A percentile compares a stretch with the other conserved stretches of the same genome.
phyloP scores from a whole-genome alignment of 1,140 invertebrate species.

The Drosophila sucinea region DNA sequence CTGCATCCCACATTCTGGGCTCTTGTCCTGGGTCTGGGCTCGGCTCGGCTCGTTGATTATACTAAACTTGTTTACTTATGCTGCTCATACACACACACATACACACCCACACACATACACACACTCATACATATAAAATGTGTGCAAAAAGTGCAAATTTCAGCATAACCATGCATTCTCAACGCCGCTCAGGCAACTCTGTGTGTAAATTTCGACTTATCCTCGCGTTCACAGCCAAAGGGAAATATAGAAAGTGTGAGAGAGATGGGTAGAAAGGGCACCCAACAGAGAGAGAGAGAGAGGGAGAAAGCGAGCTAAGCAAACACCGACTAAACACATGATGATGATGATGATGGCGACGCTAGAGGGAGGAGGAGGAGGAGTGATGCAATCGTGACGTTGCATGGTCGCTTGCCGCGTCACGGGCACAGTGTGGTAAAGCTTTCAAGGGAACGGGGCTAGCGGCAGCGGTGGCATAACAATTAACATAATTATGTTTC shows the following conservation, averaged over 20 bases:
- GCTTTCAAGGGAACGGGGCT: neutral
- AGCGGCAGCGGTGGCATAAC: neutral
- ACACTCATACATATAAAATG: slow-evolving; percentile 22
- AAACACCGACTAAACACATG: slow-evolving; percentile 48
- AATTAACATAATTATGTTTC: slow-evolving; percentile 18
- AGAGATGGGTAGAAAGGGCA: neutral
- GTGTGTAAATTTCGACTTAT: slow-evolving; percentile 76
- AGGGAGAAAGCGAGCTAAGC: slow-evolving; percentile 34
- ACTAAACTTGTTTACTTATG: slow-evolving; percentile 80
- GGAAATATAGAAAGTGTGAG: neutral
- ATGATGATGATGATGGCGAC: slow-evolving; percentile 1
- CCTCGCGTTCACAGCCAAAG: slow-evolving; percentile 55
- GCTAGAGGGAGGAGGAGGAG: no score
- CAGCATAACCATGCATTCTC: slow-evolving; percentile 63
- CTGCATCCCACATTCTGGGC: slow-evolving; percentile 3
- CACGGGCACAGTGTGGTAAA: slow-evolving; percentile 16
- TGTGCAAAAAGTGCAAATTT: slow-evolving; percentile 69
- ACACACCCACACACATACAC: slow-evolving; percentile 7
- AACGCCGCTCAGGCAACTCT: slow-evolving; percentile 34
- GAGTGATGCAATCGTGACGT: slow-evolving; percentile 1
- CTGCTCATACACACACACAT: slow-evolving; percentile 32
- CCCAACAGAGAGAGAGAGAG: neutral
- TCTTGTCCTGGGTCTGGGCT: slow-evolving; percentile 17
- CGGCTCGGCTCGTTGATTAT: slow-evolving; percentile 66
- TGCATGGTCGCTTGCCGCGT: neutral